phyloP scores from a whole-genome alignment of 2,113 vertebrate species.

The Lasiurus cinereus region DNA sequence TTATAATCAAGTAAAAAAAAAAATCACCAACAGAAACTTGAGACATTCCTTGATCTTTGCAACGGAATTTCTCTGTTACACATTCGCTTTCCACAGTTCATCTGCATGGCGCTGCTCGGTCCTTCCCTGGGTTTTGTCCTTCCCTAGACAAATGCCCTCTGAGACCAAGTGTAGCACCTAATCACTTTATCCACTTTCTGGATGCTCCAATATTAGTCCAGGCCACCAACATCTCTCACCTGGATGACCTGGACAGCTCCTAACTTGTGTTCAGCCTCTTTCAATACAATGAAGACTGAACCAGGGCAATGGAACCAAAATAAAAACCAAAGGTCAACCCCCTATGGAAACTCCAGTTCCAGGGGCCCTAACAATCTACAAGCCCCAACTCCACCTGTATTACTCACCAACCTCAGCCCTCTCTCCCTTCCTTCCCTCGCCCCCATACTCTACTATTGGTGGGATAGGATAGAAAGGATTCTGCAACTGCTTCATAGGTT shows the following conservation, averaged over 20 bases:
- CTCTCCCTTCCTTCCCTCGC: background rate
- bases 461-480: background rate
- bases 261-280: background rate
- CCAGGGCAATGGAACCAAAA: background rate
- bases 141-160: background rate
- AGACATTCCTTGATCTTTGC: background rate
- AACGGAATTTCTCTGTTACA: background rate
- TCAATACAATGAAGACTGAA: background rate
- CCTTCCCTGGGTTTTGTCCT: background rate
- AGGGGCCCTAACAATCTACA: no score
- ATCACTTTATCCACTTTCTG: background rate
- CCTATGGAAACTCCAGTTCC: background rate
- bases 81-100: no score
- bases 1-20: slow-evolving; percentile 18
- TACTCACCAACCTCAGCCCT: background rate
- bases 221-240: background rate
- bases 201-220: background rate
- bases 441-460: background rate
- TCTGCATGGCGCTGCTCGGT: fast-evolving
- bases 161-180: background rate
- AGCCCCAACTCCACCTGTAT: background rate
- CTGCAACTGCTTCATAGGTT: background rate
- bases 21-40: background rate
- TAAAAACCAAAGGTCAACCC: background rate
- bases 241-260: background rate